Conservation (phyloP, 1,140 invertebrate species). For the Pemphigus obesinymphae region DNA sequence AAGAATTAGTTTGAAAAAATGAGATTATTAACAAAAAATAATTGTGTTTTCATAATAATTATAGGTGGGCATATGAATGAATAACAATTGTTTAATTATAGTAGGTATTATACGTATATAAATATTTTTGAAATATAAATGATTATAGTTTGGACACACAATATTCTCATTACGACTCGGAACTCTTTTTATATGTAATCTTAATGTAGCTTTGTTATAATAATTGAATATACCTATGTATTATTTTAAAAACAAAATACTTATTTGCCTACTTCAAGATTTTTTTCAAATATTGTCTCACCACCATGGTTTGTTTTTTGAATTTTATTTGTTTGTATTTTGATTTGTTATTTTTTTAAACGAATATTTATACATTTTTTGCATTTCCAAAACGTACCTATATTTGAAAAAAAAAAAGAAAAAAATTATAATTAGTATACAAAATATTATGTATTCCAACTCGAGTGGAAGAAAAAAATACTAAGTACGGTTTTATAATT, state of each 20-base stretch:
- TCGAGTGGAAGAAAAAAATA: background rate
- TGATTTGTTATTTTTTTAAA: background rate
- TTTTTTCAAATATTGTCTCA: constrained; percentile 10
- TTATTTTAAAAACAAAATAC: background rate
- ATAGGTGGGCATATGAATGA: background rate
- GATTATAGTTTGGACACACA: too few relatives aligned
- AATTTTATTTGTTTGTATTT: background rate
- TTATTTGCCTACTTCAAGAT: background rate
- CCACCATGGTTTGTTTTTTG: background rate
- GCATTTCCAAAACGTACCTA: background rate
- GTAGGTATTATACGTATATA: too few relatives aligned
- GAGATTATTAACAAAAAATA: background rate
- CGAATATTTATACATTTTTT: background rate
- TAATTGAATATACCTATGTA: background rate
- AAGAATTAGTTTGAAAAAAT: constrained; percentile 18
- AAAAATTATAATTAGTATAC: background rate
- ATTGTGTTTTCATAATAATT: background rate
- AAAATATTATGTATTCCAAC: background rate
- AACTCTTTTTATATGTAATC: too few relatives aligned
- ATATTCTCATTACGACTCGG: background rate
- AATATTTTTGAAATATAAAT: too few relatives aligned
- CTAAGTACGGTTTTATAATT: background rate
- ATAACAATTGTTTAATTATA: too few relatives aligned
- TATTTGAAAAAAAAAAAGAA: background rate
- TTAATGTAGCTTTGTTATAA: background rate